Percentiles rank a stretch among this genome's conserved stretches.
phyloP scores from a whole-genome alignment of 1,140 invertebrate genomes.

The Zaprionus davidi region DNA sequence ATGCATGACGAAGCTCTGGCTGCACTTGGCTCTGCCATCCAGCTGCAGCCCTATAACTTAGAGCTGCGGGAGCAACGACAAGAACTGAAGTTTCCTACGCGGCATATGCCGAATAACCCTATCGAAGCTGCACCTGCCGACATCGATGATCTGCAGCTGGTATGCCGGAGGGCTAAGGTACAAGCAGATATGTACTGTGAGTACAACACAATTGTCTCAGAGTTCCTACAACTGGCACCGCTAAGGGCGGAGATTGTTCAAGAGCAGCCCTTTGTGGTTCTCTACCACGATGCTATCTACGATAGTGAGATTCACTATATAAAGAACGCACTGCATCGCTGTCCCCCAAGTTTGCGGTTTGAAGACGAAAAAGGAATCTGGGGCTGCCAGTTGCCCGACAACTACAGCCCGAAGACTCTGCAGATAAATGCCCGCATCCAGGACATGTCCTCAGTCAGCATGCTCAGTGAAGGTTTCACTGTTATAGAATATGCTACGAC shows the following conservation, averaged over 20 bases:
- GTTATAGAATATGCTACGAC: conserved; percentile 32
- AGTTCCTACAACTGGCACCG: conserved; percentile 92
- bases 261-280: conserved; percentile 91
- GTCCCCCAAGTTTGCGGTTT: background rate
- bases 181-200: conserved; percentile 88
- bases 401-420: conserved; percentile 17
- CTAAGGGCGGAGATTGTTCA: conserved; percentile 95
- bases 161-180: conserved; percentile 20
- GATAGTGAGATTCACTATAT: conserved; percentile 95
- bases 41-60: conserved; percentile 18
- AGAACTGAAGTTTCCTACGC: conserved; percentile 1
- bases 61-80: conserved; percentile 17
- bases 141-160: conserved; percentile 4
- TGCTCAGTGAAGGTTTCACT: background rate
- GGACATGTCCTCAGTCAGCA: conserved; percentile 44
- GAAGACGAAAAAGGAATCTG: background rate
- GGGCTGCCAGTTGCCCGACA: conserved; percentile 43
- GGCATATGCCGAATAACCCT: conserved; percentile 7
- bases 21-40: conserved; percentile 6
- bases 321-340: conserved; percentile 85
- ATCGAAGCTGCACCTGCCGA: background rate
- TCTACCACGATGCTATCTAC: conserved; percentile 94
- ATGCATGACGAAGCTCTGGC: background rate
- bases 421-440: conserved; percentile 4
- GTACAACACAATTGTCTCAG: conserved; percentile 88